Evolutionary conservation across 1,140 invertebrate species (phyloP).

Genomic region (Formica selysi): DNA sequence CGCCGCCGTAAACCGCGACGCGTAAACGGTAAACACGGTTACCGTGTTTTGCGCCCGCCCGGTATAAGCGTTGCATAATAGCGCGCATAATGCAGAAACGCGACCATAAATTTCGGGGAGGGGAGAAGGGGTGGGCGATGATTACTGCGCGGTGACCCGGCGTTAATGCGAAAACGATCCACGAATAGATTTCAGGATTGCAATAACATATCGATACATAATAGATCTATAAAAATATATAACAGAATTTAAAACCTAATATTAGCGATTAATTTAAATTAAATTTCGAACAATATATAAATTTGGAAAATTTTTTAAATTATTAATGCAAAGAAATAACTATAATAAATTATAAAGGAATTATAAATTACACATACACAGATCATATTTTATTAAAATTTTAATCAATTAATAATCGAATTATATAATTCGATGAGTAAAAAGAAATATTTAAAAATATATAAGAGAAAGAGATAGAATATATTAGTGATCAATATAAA

Average conservation of each 20-base stretch:
- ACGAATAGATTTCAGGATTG: not conserved
- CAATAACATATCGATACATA: not conserved
- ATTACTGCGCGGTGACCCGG: constrained; percentile 38
- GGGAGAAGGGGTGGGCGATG: not conserved
- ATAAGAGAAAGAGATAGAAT: no score
- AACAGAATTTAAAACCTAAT: not conserved
- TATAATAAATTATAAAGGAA: not conserved
- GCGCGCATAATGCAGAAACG: constrained; percentile 43
- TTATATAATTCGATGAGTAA: no score
- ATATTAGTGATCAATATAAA: no score
- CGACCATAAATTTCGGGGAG: constrained; percentile 40
- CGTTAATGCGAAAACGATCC: constrained; percentile 49
- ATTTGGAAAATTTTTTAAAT: no score
- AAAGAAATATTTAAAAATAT: no score
- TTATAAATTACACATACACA: not conserved
- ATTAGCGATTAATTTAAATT: not conserved
- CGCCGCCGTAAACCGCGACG: constrained; percentile 9
- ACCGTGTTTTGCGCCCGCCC: constrained; percentile 37
- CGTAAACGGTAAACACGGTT: constrained; percentile 12
- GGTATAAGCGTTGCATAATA: constrained; percentile 54
- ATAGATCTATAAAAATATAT: not conserved
- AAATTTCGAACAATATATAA: no score
- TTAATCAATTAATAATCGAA: no score
- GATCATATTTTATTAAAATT: not conserved
- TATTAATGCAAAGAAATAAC: no score